Evolutionary conservation across 1,140 invertebrate genomes (phyloP).

Genomic region (Drosophila punjabiensis): DNA sequence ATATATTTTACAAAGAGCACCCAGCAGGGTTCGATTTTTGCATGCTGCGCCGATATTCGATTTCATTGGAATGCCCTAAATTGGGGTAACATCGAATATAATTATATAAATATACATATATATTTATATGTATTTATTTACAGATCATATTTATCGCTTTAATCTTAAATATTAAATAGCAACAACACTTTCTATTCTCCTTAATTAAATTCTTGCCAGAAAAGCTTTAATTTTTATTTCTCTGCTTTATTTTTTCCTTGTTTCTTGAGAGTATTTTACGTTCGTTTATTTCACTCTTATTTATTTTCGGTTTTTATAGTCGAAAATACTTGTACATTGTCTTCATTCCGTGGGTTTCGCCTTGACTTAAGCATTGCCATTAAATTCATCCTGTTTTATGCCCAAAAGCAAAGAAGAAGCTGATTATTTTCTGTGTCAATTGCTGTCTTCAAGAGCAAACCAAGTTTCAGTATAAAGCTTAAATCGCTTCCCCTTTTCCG

Average conservation of each 20-base stretch:
- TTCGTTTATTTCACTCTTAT: conserved; percentile 3
- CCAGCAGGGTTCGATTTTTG: no score
- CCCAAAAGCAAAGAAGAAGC: conserved; percentile 28
- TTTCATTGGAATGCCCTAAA: no score
- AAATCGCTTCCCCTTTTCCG: conserved; percentile 42
- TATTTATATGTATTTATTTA: not conserved
- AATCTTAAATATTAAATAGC: not conserved
- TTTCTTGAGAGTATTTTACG: conserved; percentile 12
- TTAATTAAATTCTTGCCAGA: not conserved
- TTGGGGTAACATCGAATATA: not conserved
- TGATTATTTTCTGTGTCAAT: conserved; percentile 63
- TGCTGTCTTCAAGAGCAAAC: conserved; percentile 54
- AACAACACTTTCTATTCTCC: not conserved
- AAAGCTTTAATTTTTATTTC: not conserved
- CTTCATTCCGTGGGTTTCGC: conserved; percentile 27
- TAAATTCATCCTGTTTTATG: conserved; percentile 62
- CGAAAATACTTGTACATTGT: conserved; percentile 36
- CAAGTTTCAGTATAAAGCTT: conserved; percentile 17
- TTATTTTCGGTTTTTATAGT: conserved; percentile 28
- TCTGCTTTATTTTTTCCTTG: no score
- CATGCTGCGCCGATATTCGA: no score
- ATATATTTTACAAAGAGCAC: no score
- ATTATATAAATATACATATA: not conserved
- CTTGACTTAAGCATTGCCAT: conserved; percentile 59
- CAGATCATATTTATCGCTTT: not conserved